Conservation (phyloP, 2,797 vertebrate genomes). For the Lates japonicus region DNA sequence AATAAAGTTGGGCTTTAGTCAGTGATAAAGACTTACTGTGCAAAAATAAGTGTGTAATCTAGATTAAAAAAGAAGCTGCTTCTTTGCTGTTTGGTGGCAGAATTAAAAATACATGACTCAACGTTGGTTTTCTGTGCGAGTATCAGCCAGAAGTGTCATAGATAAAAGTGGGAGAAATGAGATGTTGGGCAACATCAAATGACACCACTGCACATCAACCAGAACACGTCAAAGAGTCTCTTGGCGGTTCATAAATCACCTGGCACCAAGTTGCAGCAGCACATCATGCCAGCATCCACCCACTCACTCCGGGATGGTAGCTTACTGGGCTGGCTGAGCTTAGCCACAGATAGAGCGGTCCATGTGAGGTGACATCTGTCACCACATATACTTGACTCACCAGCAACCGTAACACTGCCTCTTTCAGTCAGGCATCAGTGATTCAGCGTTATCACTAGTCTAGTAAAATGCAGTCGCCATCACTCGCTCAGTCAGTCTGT, state of each 20-base stretch:
- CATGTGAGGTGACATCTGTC: constrained; percentile 63
- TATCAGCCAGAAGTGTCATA: constrained; percentile 34
- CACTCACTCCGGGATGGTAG: constrained; percentile 46
- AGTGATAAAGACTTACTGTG: constrained; percentile 21
- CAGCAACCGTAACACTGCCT: constrained; percentile 51
- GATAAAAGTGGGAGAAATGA: constrained; percentile 45
- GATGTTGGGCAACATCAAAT: constrained; percentile 65
- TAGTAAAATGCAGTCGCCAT: constrained; percentile 51
- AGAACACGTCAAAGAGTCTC: constrained; percentile 45
- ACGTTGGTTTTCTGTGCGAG: constrained; percentile 3
- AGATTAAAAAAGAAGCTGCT: constrained; percentile 16
- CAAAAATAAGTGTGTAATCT: constrained; percentile 32
- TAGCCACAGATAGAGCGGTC: constrained; percentile 32
- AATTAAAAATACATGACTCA: constrained; percentile 46
- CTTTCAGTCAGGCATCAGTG: constrained; percentile 54
- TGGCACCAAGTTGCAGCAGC: constrained; percentile 45
- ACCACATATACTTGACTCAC: constrained; percentile 65
- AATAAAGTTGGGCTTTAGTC: constrained; percentile 32
- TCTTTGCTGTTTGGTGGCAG: constrained; percentile 24
- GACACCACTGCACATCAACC: constrained; percentile 49
- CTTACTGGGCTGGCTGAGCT: constrained; percentile 52
- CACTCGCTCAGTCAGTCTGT: constrained; percentile 24
- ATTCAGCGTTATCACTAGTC: constrained; percentile 55
- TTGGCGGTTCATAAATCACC: constrained; percentile 53
- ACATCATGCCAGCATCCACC: constrained; percentile 49